Evolutionary conservation across 2,888 invertebrate genomes (phyloP).

Genomic region (Ochropacha duplaris): DNA sequence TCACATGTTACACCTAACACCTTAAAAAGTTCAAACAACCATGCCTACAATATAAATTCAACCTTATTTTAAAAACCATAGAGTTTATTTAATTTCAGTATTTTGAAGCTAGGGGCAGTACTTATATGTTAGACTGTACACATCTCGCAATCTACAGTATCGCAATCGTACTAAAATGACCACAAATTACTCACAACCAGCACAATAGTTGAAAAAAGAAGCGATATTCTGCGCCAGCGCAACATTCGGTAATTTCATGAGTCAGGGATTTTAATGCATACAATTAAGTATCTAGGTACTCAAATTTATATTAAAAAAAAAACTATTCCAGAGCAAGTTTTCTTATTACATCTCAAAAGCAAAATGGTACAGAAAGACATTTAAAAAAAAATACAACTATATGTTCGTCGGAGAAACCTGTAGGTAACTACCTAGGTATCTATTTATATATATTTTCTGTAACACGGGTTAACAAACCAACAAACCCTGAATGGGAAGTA

Average conservation of each 20-base stretch:
- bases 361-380: too few species aligned
- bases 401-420: too few species aligned
- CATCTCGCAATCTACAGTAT: conserved; percentile 51
- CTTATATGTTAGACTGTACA: conserved; percentile 23
- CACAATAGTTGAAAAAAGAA: conserved; percentile 41
- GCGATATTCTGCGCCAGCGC: conserved; percentile 29
- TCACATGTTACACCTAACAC: conserved; percentile 35
- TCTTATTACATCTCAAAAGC: too few species aligned
- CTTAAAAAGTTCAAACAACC: neutral
- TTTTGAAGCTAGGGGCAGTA: conserved; percentile 5
- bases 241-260: neutral
- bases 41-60: conserved; percentile 11
- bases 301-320: too few species aligned
- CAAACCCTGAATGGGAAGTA: too few species aligned
- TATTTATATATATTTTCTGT: too few species aligned
- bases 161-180: conserved; percentile 48
- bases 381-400: too few species aligned
- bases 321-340: too few species aligned
- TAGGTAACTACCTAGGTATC: too few species aligned
- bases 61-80: conserved; percentile 11
- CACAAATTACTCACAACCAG: conserved; percentile 40
- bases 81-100: conserved; percentile 6
- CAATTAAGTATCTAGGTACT: neutral
- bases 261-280: neutral
- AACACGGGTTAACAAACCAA: too few species aligned